Evolutionary conservation across 2,113 vertebrate genomes (phyloP), one percentile per base, ranked within the genome.

Genomic region (Marmota flaviventris): DNA sequence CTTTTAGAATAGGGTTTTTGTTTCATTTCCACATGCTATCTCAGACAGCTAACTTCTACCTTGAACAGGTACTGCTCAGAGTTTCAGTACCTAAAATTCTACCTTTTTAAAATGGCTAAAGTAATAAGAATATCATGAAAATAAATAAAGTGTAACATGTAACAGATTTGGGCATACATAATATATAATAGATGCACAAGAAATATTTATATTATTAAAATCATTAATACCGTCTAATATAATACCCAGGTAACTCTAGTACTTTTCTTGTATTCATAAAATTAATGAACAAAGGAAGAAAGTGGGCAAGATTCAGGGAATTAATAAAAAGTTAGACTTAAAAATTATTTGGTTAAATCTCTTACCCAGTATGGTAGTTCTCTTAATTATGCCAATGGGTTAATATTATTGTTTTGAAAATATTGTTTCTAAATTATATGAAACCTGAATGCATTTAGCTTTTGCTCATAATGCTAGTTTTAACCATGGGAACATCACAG

Each of bases 151-250:
- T 53, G 77, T 42, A 39, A 11, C 12, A 45, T 45, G 12, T 63
- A 76, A 42, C 27, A 87, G 2, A 29, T 83, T 79, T 51, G 32
- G 12, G 29, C 20, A 89, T 34, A 87, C 7, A 12, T 58, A 8
- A 27, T 75, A 12, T 11, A 76, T 37, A 53, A 11, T 85, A 81
- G 63, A 2, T 72, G 0, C 10, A 97, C 4, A 77, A 73, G 77
- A 85, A 76, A 65, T 93, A 92, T 34, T 92, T 92, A 18, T 85
- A 48, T 86, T 92, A 63, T 8, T 81, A 85, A 24, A 93, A 79
- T 6, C 78, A 27, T 42, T 70, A 39, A 81, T 85, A 25, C 18
- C 83, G n/a, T 69, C 61, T 95, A 61, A 34, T 16, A n/a, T 72
- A 79, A 88, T 69, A 48, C 4, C 5, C 11, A 63, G 13, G 4